Conservation (phyloP, 2,888 invertebrate species). For the Drosophila multiciliata region DNA sequence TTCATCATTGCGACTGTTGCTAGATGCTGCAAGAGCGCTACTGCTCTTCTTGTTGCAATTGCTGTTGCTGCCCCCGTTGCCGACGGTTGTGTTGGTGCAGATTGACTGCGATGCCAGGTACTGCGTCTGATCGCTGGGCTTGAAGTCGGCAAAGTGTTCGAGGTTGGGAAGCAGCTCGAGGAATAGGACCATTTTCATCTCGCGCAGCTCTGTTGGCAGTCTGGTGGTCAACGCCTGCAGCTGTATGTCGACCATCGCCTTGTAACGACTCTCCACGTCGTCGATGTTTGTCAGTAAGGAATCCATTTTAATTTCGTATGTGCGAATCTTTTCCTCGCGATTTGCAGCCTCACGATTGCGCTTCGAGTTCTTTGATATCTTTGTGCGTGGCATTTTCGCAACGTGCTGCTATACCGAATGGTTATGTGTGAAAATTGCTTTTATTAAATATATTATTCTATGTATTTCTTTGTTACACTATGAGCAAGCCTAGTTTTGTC, state of each 20-base stretch:
- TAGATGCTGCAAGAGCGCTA: constrained; percentile 2
- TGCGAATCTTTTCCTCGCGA: constrained; percentile 82
- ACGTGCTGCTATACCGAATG: background rate
- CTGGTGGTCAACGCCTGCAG: constrained; percentile 57
- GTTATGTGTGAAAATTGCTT: constrained; percentile 2
- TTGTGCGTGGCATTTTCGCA: constrained; percentile 83
- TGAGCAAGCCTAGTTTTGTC: constrained; percentile 32
- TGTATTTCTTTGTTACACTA: constrained; percentile 11
- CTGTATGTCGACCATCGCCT: constrained; percentile 52
- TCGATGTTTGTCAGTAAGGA: constrained; percentile 70
- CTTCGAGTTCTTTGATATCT: constrained; percentile 83
- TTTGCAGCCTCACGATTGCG: constrained; percentile 83
- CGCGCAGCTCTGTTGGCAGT: constrained; percentile 65
- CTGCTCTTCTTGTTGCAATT: constrained; percentile 4
- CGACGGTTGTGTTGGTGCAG: constrained; percentile 47
- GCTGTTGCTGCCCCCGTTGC: constrained; percentile 6
- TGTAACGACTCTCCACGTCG: constrained; percentile 50
- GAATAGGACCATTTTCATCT: constrained; percentile 79
- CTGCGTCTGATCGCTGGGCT: constrained; percentile 68
- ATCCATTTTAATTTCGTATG: constrained; percentile 79
- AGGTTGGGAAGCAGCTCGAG: constrained; percentile 67
- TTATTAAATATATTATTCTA: constrained; percentile 1
- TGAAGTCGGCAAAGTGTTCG: constrained; percentile 60
- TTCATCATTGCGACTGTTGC: constrained; percentile 71
- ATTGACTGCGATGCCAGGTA: constrained; percentile 56